Conservation (phyloP, 2,888 invertebrate species). For the Caprella mutica region DNA sequence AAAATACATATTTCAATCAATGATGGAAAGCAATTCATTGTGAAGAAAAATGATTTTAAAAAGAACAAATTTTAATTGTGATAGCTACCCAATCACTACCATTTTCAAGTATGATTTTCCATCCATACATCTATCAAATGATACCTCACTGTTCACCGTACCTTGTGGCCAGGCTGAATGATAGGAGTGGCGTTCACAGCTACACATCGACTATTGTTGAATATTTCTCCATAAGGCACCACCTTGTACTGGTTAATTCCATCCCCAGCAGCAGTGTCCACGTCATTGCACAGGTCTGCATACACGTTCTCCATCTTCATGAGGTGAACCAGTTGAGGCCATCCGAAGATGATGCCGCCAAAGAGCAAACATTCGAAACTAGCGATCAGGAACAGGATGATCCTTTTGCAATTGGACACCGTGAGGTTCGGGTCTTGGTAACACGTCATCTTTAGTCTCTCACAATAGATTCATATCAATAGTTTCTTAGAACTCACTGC, state of each 20-base stretch:
- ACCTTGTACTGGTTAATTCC: constrained; percentile 5
- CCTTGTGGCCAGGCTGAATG: constrained; percentile 2
- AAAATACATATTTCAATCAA: too few relatives aligned
- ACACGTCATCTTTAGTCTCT: constrained; percentile 12
- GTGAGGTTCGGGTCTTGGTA: constrained; percentile 13
- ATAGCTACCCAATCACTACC: too few relatives aligned
- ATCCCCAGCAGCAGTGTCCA: not conserved
- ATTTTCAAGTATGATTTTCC: too few relatives aligned
- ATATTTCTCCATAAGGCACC: not conserved
- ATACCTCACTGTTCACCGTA: not conserved
- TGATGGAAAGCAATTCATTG: too few relatives aligned
- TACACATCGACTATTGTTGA: constrained; percentile 10
- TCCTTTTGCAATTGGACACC: constrained; percentile 11
- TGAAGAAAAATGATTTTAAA: too few relatives aligned
- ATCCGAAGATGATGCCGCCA: constrained; percentile 29
- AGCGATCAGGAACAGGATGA: constrained; percentile 21
- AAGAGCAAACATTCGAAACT: constrained; percentile 23
- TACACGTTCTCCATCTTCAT: constrained; percentile 27
- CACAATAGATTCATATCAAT: too few relatives aligned
- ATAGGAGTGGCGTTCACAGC: constrained; percentile 4
- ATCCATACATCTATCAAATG: too few relatives aligned
- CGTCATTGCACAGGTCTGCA: constrained; percentile 17
- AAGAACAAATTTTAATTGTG: too few relatives aligned
- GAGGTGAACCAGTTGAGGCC: constrained; percentile 30
- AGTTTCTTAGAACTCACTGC: too few relatives aligned